phyloP scores from a whole-genome alignment of 1,140 invertebrate species.

The Homarus americanus region DNA sequence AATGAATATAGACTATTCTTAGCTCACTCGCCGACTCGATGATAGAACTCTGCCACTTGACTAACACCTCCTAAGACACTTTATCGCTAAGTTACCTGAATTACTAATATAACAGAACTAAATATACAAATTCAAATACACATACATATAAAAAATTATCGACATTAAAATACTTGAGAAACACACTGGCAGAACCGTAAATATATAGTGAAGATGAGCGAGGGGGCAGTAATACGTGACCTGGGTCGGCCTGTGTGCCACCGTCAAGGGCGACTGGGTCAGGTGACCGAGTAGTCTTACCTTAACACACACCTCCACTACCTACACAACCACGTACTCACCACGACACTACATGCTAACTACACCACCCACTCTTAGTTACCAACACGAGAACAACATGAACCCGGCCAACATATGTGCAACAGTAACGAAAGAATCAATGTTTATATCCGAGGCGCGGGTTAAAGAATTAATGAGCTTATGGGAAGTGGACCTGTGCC shows the following conservation, averaged over 20 bases:
- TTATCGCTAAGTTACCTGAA: too few relatives aligned
- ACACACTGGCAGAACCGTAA: too few relatives aligned
- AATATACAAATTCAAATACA: too few relatives aligned
- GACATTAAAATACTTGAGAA: too few relatives aligned
- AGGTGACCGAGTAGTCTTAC: not conserved
- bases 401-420: not conserved
- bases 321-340: not conserved
- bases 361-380: not conserved
- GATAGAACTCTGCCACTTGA: too few relatives aligned
- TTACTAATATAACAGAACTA: too few relatives aligned
- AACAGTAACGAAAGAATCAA: not conserved
- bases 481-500: conserved; percentile 9
- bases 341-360: not conserved
- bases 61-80: too few relatives aligned
- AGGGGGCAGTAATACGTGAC: conserved; percentile 21
- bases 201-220: too few relatives aligned
- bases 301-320: not conserved
- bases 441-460: not conserved
- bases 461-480: not conserved
- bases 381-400: not conserved
- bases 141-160: too few relatives aligned
- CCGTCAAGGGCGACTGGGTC: conserved; percentile 37
- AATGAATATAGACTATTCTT: too few relatives aligned
- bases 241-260: not conserved
- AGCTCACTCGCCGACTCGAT: too few relatives aligned